Base-by-base conservation (phyloP, 2,888 invertebrate species). In the Lycia hirtaria region DNA sequence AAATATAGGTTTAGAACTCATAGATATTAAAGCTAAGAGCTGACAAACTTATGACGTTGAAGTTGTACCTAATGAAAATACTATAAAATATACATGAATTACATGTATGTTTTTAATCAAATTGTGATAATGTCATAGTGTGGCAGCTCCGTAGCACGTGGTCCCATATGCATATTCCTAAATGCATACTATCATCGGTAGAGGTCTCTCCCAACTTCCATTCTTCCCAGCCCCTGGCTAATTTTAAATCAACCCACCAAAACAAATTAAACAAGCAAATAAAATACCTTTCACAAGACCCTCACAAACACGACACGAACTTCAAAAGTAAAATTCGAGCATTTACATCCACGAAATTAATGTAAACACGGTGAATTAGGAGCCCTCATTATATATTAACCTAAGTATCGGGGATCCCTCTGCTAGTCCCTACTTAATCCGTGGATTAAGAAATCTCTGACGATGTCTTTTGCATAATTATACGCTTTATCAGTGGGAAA, bases 361-460 rank as follows among this genome's bases (percentile, higher is more conserved):
- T 87, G 84, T 86, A 88, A 89, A 88, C 88, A 88, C 73, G 76
- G 68, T 71, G 75, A 75, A 80, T 83, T 81, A 81, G 83, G 79
- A 73, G 75, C 75, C 76, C 80, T 87, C 87, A 88, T 90, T 90
- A 89, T 80, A 81, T 87, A 89, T 90, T 89, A 87, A 89, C 87
- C 85, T 75, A 82, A 73, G 56, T 56, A 58, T 43, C n/a, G 44
- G 83, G 82, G 87, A 81, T 71, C 78, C 76, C 84, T 87, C 86
- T 85, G 83, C 87, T 85, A 80, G 74, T 69, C 84, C 86, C 85
- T 82, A 74, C 17, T 76, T 85, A 85, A 89, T 83, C 85, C 74
- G 55, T 20, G 81, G 84, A 85, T 89, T 88, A 88, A 81, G 83
- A 73, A 77, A n/a, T 74, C 75, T 76, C 76, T 72, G 75, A 75